Percentiles rank a stretch among this genome's conserved stretches.
These are phyloP conservation scores for Formica exsecta DNA, from an alignment of 1,140 invertebrate genomes.

Conservation along the genomic window DNA sequence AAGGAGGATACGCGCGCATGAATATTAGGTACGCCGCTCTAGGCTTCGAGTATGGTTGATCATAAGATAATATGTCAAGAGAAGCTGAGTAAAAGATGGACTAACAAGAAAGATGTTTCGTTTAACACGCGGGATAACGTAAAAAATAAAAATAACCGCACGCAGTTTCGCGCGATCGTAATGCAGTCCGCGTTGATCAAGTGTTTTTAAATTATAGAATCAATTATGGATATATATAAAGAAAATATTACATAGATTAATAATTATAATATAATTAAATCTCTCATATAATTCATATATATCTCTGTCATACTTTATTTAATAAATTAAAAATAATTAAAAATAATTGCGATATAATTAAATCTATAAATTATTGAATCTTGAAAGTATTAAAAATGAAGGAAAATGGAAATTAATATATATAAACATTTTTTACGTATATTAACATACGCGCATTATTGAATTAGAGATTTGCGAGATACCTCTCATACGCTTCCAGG, in stretches of 20 bases:
- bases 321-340: not conserved
- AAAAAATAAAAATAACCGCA: slow-evolving; percentile 16
- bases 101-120: slow-evolving; percentile 36
- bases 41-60: slow-evolving; percentile 81
- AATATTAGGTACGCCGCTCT: slow-evolving; percentile 65
- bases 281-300: not conserved
- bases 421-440: not conserved
- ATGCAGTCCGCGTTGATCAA: not conserved
- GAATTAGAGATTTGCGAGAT: slow-evolving; percentile 35
- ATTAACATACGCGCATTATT: slow-evolving; percentile 13
- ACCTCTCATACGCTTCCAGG: not conserved
- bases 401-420: slow-evolving; percentile 13
- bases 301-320: not conserved
- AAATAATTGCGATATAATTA: not conserved
- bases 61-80: slow-evolving; percentile 74
- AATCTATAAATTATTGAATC: not conserved
- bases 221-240: not conserved
- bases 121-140: slow-evolving; percentile 12
- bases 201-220: not conserved
- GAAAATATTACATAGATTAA: not conserved
- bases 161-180: slow-evolving; percentile 9
- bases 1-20: slow-evolving; percentile 50
- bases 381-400: not conserved
- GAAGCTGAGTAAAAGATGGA: slow-evolving; percentile 42
- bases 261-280: not conserved